Evolutionary conservation across 1,140 invertebrate genomes (phyloP).

Genomic region (Ectropis grisescens): DNA sequence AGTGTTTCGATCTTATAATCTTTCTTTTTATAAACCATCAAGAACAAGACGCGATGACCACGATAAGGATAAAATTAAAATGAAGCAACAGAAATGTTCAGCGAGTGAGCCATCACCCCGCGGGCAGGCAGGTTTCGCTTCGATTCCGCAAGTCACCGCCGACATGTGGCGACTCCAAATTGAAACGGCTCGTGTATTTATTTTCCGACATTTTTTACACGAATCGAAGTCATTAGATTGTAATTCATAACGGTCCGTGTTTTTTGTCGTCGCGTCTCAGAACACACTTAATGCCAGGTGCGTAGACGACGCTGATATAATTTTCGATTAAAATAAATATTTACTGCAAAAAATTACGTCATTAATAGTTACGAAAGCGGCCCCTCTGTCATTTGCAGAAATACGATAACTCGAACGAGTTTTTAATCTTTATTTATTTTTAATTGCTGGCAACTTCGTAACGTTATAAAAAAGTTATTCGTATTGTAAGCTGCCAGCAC

Average conservation of each 20-base stretch:
- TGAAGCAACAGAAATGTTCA: neutral
- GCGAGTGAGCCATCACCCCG: neutral
- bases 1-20: too few relatives aligned
- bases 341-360: too few relatives aligned
- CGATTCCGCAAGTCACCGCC: constrained; percentile 39
- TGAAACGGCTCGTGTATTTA: constrained; percentile 29
- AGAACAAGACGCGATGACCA: too few relatives aligned
- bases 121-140: neutral
- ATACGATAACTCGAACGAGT: neutral
- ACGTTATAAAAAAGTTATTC: too few relatives aligned
- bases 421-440: constrained; percentile 1
- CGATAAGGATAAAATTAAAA: too few relatives aligned
- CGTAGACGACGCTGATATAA: neutral
- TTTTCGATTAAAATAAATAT: neutral
- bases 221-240: constrained; percentile 50
- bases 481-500: too few relatives aligned
- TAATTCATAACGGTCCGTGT: constrained; percentile 48
- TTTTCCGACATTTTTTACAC: constrained; percentile 23
- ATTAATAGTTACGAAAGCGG: too few relatives aligned
- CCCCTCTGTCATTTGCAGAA: neutral
- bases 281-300: constrained; percentile 21
- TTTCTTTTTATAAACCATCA: too few relatives aligned
- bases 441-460: constrained; percentile 4
- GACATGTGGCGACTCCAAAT: constrained; percentile 50
- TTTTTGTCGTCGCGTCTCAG: constrained; percentile 25